These are phyloP conservation scores for Artemia sinica DNA, from an alignment of 2,888 invertebrate genomes.

Conservation along the genomic window DNA sequence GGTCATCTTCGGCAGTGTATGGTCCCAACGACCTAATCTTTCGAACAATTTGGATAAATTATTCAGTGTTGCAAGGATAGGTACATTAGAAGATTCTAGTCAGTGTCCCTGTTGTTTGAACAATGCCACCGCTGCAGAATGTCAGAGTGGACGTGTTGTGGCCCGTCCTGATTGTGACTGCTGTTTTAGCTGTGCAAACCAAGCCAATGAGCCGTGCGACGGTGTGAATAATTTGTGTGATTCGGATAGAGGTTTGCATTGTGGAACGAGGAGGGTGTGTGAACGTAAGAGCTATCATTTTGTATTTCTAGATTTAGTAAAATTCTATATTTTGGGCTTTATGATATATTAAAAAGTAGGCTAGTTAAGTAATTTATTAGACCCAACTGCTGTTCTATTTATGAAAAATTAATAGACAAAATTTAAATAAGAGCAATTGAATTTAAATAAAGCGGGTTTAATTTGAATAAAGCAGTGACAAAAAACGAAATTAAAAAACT, in stretches of 20 bases:
- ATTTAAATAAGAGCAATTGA: too few relatives aligned
- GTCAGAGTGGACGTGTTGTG: not conserved
- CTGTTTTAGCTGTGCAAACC: not conserved
- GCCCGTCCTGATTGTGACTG: conserved; percentile 5
- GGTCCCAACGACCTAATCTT: not conserved
- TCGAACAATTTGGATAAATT: conserved; percentile 1
- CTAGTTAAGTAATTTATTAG: too few relatives aligned
- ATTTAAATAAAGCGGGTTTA: too few relatives aligned
- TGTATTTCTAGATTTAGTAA: too few relatives aligned
- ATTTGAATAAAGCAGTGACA: too few relatives aligned
- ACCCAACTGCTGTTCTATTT: too few relatives aligned
- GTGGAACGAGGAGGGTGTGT: not conserved
- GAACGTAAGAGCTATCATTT: not conserved
- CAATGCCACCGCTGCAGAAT: not conserved
- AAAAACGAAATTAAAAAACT: too few relatives aligned
- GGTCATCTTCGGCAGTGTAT: not conserved
- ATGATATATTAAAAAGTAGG: too few relatives aligned
- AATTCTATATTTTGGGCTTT: too few relatives aligned
- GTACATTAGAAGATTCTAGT: conserved; percentile 1
- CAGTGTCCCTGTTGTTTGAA: conserved; percentile 2
- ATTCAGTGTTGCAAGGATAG: conserved; percentile 8
- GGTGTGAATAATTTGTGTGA: conserved; percentile 10
- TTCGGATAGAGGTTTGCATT: not conserved
- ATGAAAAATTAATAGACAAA: too few relatives aligned
- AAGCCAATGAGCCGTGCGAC: not conserved